Percentiles rank a stretch among this genome's conserved stretches.
These are phyloP conservation scores for Zonitis immaculata DNA, from an alignment of 2,888 invertebrate species.

Conservation along the genomic window DNA sequence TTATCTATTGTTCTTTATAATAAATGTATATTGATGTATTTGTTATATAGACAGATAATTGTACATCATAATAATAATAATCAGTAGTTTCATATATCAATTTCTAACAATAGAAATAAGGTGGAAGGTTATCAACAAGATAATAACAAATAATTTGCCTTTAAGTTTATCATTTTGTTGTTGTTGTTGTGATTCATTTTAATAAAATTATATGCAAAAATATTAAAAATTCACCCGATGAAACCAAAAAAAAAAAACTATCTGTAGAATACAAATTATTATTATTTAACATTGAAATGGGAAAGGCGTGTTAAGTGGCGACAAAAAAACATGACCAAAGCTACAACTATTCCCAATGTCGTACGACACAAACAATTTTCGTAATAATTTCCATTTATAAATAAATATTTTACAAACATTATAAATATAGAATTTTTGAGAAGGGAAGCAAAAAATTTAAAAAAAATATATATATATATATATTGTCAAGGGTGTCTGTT, in stretches of 20 bases:
- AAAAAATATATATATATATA: too few species aligned
- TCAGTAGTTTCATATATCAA: not conserved
- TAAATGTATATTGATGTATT: not conserved
- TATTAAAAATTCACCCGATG: not conserved
- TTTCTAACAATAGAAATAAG: not conserved
- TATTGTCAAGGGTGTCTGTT: not conserved
- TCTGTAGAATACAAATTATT: not conserved
- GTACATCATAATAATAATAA: not conserved
- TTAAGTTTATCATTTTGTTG: too few species aligned
- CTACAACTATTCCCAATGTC: not conserved
- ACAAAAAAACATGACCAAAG: not conserved
- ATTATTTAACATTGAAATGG: not conserved
- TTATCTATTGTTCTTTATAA: not conserved
- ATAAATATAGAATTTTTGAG: too few species aligned
- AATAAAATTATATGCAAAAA: not conserved
- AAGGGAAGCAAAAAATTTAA: too few species aligned
- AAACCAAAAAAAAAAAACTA: not conserved
- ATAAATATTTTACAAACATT: too few species aligned
- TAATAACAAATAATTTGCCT: not conserved
- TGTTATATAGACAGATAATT: not conserved
- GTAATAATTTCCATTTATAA: too few species aligned
- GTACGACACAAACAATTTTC: not conserved
- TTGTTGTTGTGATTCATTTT: too few species aligned
- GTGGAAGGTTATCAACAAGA: not conserved
- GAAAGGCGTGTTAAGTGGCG: not conserved